These are phyloP conservation scores for Ispidina picta DNA, from an alignment of 2,797 vertebrate species.

Conservation along the genomic window DNA sequence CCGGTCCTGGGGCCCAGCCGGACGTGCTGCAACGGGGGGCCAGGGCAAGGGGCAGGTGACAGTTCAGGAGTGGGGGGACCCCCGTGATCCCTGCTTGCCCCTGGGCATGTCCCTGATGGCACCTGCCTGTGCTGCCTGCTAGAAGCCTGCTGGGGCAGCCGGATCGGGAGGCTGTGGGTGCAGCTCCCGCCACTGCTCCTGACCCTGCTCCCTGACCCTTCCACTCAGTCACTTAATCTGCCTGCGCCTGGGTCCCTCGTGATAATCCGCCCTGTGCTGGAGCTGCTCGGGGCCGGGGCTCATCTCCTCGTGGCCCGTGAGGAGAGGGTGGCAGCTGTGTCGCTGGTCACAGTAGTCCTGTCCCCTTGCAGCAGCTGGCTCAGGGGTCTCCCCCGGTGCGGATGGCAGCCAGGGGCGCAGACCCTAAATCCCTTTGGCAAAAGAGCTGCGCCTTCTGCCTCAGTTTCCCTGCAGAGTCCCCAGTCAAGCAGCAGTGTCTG, in stretches of 20 bases:
- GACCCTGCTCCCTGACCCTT: background rate
- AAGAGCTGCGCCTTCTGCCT: background rate
- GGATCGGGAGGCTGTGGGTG: background rate
- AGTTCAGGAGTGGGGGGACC: background rate
- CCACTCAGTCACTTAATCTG: background rate
- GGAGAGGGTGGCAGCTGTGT: no score
- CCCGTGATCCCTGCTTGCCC: no score
- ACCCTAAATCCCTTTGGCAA: background rate
- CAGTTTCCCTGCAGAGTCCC: background rate
- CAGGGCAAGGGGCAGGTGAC: rapidly evolving
- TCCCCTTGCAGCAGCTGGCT: background rate
- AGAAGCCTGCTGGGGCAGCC: background rate
- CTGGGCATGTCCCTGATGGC: background rate
- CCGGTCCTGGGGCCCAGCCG: background rate
- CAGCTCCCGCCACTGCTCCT: background rate
- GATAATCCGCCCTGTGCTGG: background rate
- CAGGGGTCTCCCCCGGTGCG: background rate
- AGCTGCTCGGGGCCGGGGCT: background rate
- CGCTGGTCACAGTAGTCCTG: no score
- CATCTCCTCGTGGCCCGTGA: background rate
- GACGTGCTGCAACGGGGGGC: constrained; percentile 24
- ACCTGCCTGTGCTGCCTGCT: background rate
- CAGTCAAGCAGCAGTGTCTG: background rate
- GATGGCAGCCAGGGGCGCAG: background rate
- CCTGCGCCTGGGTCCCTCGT: background rate